Evolutionary conservation across 2,888 invertebrate species (phyloP).

Genomic region (Coecobrya sp.): DNA sequence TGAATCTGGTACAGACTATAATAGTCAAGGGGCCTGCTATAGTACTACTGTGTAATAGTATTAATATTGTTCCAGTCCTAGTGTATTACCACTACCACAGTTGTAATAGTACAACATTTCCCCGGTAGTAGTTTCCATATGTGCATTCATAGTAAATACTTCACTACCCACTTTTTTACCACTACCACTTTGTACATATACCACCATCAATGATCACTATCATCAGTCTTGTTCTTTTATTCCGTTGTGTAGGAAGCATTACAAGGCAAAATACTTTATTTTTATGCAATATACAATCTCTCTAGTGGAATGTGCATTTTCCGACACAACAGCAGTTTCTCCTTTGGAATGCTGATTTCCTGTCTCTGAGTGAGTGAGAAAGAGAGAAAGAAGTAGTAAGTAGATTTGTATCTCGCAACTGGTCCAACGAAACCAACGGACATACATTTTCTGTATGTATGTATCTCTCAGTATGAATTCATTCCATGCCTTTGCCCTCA

Average conservation of each 20-base stretch:
- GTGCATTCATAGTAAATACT: background rate
- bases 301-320: slow-evolving; percentile 38
- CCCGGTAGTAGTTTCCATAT: background rate
- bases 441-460: background rate
- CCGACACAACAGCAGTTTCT: background rate
- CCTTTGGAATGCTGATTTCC: slow-evolving; percentile 46
- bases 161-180: background rate
- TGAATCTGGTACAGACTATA: background rate
- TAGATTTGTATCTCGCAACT: slow-evolving; percentile 17
- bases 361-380: slow-evolving; percentile 22
- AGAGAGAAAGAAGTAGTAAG: slow-evolving; percentile 8
- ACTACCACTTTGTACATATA: background rate
- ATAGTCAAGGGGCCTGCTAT: background rate
- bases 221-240: background rate
- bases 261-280: background rate
- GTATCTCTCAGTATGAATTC: slow-evolving; percentile 17
- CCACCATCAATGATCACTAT: slow-evolving; percentile 1
- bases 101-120: no score
- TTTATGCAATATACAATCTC: slow-evolving; percentile 25
- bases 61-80: no score
- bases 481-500: background rate
- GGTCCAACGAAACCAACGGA: background rate
- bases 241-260: background rate
- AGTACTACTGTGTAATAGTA: no score
- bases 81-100: no score